These are phyloP conservation scores for Carterocephalus palaemon DNA, from an alignment of 2,888 invertebrate species.

Conservation along the genomic window DNA sequence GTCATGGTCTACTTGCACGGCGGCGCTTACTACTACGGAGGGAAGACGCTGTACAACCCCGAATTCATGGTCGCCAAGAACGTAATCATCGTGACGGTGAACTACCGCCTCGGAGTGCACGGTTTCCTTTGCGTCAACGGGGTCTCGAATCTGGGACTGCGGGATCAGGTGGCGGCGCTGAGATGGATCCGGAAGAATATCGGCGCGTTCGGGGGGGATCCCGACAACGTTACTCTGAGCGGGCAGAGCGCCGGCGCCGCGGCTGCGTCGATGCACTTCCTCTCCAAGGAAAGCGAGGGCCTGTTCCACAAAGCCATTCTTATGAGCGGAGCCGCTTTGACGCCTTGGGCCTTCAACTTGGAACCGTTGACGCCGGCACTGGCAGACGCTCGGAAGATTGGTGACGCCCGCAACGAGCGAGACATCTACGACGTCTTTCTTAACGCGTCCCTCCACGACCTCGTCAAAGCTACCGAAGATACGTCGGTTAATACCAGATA, in stretches of 20 bases:
- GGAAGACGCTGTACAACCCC: slow-evolving; percentile 63
- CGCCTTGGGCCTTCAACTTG: slow-evolving; percentile 63
- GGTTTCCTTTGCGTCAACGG: slow-evolving; percentile 64
- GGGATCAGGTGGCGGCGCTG: slow-evolving; percentile 66
- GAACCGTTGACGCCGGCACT: slow-evolving; percentile 47
- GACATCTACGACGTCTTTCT: slow-evolving; percentile 50
- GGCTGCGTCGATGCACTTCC: slow-evolving; percentile 59
- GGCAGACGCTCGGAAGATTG: slow-evolving; percentile 55
- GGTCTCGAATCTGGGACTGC: slow-evolving; percentile 61
- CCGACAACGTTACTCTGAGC: slow-evolving; percentile 64
- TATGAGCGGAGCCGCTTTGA: slow-evolving; percentile 57
- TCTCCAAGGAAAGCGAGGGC: slow-evolving; percentile 53
- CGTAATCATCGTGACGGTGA: slow-evolving; percentile 54
- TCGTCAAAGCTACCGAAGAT: slow-evolving; percentile 49
- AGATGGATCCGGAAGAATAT: slow-evolving; percentile 66
- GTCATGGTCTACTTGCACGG: slow-evolving; percentile 68
- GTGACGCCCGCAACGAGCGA: slow-evolving; percentile 35
- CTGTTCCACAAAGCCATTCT: slow-evolving; percentile 65
- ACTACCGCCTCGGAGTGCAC: slow-evolving; percentile 62
- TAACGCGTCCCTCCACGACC: slow-evolving; percentile 42
- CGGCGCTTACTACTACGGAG: slow-evolving; percentile 66
- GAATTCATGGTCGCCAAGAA: slow-evolving; percentile 62
- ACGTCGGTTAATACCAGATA: slow-evolving; percentile 53
- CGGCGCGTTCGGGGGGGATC: slow-evolving; percentile 64
- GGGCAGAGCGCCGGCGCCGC: slow-evolving; percentile 68